Conservation (phyloP, 2,888 invertebrate species). For the Hydroisotoma schaefferi region DNA sequence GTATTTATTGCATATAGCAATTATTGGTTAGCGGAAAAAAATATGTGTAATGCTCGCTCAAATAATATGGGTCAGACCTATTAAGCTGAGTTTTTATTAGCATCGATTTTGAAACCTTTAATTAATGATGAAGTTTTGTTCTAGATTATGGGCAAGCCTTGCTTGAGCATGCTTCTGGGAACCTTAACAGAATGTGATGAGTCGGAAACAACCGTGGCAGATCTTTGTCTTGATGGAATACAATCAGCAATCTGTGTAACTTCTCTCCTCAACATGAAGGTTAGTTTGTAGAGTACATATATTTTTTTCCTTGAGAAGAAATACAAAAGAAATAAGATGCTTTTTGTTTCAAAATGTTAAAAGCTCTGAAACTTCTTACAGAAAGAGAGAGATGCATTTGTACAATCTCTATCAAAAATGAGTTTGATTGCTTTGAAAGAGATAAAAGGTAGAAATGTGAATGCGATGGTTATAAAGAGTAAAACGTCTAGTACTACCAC, state of each 20-base stretch:
- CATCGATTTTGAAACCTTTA: background rate
- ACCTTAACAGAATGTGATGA: conserved; percentile 16
- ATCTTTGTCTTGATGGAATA: conserved; percentile 36
- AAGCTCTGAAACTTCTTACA: conserved; percentile 6
- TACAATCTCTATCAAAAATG: conserved; percentile 31
- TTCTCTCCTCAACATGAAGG: conserved; percentile 32
- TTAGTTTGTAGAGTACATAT: too few relatives aligned
- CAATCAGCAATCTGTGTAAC: conserved; percentile 32
- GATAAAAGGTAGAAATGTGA: conserved; percentile 32
- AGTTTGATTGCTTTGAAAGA: conserved; percentile 31
- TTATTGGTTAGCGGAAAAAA: too few relatives aligned
- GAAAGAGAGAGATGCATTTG: conserved; percentile 35
- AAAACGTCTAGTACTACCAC: conserved; percentile 33
- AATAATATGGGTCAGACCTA: too few relatives aligned
- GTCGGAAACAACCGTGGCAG: conserved; percentile 18
- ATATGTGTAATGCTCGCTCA: too few relatives aligned
- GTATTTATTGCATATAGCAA: too few relatives aligned
- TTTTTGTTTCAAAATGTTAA: background rate
- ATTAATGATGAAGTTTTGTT: background rate
- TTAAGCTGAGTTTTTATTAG: too few relatives aligned
- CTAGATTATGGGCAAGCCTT: conserved; percentile 31
- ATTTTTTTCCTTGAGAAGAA: too few relatives aligned
- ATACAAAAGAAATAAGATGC: background rate
- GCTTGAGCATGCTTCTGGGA: conserved; percentile 29
- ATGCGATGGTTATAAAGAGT: conserved; percentile 31